Evolutionary conservation across 2,113 vertebrate species (phyloP).

Genomic region (Boleophthalmus pectinirostris): DNA sequence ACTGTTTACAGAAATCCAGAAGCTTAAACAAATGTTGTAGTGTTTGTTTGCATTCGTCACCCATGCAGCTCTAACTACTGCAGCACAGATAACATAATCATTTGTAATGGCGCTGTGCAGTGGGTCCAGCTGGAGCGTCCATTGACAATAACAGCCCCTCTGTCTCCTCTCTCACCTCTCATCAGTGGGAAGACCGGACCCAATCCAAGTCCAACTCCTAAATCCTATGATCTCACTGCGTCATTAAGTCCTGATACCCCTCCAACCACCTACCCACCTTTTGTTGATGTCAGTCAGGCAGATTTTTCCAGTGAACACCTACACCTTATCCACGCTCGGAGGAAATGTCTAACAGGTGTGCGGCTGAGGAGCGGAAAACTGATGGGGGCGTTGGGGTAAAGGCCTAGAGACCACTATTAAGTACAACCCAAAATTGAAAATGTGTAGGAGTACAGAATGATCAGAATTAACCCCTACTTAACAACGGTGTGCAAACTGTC

Average conservation of each 20-base stretch:
- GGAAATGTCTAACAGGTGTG: constrained; percentile 77
- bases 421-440: constrained; percentile 5
- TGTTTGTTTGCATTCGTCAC: constrained; percentile 1
- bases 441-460: constrained; percentile 3
- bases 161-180: constrained; percentile 44
- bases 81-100: constrained; percentile 23
- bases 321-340: constrained; percentile 61
- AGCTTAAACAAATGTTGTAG: not conserved
- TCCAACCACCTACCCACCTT: constrained; percentile 71
- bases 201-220: constrained; percentile 53
- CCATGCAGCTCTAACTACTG: constrained; percentile 9
- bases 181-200: constrained; percentile 57
- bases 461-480: constrained; percentile 1
- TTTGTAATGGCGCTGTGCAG: constrained; percentile 21
- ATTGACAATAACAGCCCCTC: constrained; percentile 40
- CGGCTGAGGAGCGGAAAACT: constrained; percentile 63
- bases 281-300: constrained; percentile 62
- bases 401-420: constrained; percentile 29
- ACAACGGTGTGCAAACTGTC: not conserved
- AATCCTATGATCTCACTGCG: constrained; percentile 62
- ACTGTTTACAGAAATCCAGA: not conserved
- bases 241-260: constrained; percentile 62
- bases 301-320: constrained; percentile 62
- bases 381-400: constrained; percentile 45
- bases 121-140: constrained; percentile 49